Percentiles rank a stretch among this genome's conserved stretches.
Evolutionary conservation across 2,888 invertebrate species (phyloP).

Genomic region (Chloroclysta siterata): DNA sequence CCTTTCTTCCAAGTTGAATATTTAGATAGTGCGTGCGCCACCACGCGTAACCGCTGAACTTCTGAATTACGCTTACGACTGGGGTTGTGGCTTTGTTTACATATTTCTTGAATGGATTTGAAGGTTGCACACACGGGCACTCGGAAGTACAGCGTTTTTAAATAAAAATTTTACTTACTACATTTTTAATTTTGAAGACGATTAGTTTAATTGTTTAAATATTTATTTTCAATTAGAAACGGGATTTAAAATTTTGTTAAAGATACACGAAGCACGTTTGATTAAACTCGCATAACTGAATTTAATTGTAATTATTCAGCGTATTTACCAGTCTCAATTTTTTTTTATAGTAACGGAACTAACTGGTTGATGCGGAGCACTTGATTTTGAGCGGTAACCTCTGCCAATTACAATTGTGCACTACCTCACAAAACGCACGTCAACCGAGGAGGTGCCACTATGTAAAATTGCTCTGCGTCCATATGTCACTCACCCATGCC

Average conservation of each 20-base stretch:
- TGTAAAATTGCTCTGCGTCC: not conserved
- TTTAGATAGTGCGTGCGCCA: conserved; percentile 20
- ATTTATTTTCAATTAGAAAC: not conserved
- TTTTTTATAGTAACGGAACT: no score
- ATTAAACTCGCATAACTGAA: not conserved
- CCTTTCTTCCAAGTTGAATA: conserved; percentile 28
- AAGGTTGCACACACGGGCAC: not conserved
- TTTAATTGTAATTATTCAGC: not conserved
- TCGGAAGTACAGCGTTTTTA: not conserved
- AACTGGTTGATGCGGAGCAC: no score
- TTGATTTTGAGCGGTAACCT: no score
- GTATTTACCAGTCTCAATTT: not conserved
- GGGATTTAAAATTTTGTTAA: not conserved
- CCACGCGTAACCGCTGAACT: conserved; percentile 21
- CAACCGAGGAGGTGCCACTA: not conserved
- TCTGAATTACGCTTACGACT: conserved; percentile 12
- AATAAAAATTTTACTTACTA: not conserved
- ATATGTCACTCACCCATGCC: not conserved
- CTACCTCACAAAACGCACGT: not conserved
- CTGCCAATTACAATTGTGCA: not conserved
- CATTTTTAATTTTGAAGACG: not conserved
- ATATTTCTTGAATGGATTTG: conserved; percentile 6
- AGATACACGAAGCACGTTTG: not conserved
- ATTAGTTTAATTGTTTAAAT: not conserved
- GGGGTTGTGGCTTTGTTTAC: conserved; percentile 14